Percentiles rank a stretch among this genome's conserved stretches.
These are phyloP conservation scores for Planococcus citri DNA, from an alignment of 1,140 invertebrate genomes.

Conservation along the genomic window DNA sequence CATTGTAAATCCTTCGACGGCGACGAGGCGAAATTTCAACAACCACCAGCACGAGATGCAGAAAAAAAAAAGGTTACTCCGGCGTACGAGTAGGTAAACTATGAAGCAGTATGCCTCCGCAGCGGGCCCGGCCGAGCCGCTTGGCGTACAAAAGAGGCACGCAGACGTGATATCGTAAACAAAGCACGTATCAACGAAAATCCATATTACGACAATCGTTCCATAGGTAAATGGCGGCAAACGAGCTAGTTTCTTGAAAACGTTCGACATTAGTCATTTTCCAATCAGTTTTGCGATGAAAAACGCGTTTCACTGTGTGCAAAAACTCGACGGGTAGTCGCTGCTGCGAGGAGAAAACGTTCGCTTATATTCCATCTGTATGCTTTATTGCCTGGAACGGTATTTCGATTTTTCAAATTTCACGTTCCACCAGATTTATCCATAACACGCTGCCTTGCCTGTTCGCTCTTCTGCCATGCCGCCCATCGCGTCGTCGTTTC, in stretches of 20 bases:
- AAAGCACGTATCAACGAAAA: no score
- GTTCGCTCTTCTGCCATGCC: not conserved
- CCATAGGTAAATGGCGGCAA: not conserved
- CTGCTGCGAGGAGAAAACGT: not conserved
- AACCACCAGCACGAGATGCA: no score
- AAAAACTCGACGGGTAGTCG: conserved; percentile 1
- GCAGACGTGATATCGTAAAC: no score
- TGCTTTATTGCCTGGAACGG: conserved; percentile 7
- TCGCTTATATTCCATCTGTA: conserved; percentile 11
- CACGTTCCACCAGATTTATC: conserved; percentile 19
- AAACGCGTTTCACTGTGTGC: not conserved
- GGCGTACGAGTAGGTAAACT: no score
- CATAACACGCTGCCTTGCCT: not conserved
- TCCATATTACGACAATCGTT: no score
- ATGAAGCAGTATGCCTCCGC: no score
- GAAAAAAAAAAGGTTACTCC: no score
- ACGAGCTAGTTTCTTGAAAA: not conserved
- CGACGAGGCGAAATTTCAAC: no score
- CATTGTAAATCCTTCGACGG: no score
- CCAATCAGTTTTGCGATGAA: not conserved
- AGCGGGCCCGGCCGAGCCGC: no score
- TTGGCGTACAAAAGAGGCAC: no score
- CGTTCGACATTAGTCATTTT: not conserved
- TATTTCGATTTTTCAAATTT: conserved; percentile 15
- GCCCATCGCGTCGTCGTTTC: no score